These are phyloP conservation scores for Mormyrus proboscirostris DNA, from an alignment of 2,797 vertebrate species.

Conservation along the genomic window DNA sequence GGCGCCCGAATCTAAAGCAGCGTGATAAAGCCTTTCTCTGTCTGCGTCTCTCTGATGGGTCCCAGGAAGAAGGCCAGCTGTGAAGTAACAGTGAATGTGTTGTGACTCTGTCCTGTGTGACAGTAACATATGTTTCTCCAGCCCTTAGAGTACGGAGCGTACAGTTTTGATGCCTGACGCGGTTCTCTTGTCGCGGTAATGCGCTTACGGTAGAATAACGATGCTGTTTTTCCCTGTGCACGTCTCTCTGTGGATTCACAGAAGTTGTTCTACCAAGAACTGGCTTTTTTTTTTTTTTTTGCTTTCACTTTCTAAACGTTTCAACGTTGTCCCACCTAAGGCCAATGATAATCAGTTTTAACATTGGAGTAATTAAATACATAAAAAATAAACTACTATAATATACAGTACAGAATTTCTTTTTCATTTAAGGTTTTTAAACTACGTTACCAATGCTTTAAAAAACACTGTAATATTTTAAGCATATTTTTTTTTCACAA, in stretches of 20 bases:
- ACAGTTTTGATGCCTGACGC: constrained; percentile 12
- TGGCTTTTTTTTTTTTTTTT: not conserved
- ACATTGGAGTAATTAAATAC: not conserved
- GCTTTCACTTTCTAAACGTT: not conserved
- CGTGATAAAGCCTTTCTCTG: constrained; percentile 3
- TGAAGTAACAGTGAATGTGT: constrained; percentile 17
- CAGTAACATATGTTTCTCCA: constrained; percentile 18
- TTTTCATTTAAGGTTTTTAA: not conserved
- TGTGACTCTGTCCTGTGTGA: constrained; percentile 18
- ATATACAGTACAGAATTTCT: not conserved
- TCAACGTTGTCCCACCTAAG: not conserved
- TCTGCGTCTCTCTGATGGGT: not conserved
- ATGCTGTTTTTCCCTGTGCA: not conserved
- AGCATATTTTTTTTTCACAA: not conserved
- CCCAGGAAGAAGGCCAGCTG: constrained; percentile 14
- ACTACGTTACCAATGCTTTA: not conserved
- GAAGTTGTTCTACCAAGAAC: not conserved
- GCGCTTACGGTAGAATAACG: not conserved
- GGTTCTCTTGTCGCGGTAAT: not conserved
- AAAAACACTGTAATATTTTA: not conserved
- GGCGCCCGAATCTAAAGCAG: not conserved
- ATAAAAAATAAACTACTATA: not conserved
- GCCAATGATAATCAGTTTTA: not conserved
- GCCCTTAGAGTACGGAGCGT: constrained; percentile 1
- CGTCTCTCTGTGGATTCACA: constrained; percentile 2